Base-by-base conservation (phyloP, 2,888 invertebrate species). In the Oxyscelio sp. region DNA sequence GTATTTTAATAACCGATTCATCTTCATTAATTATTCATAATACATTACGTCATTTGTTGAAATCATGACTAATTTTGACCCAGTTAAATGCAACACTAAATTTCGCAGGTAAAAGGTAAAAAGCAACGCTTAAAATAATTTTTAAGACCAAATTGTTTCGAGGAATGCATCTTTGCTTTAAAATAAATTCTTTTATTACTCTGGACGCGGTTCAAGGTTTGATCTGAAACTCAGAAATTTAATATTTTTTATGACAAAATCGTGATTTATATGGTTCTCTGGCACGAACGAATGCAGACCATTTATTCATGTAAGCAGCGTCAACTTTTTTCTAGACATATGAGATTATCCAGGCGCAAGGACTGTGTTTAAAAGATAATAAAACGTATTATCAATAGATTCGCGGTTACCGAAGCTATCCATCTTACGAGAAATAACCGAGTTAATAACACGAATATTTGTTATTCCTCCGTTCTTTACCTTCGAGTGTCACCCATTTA, bases 391-490 rank as follows among this genome's bases (percentile, higher is more conserved):
- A 82, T 75, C 75, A 82, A 71, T 75, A 58, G 63, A 63, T 70
- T 63, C 43, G 22, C 31, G 40, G 24, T 56, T 38, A 34, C 17
- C 17, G 45, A 56, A 58, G 43, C 68, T 21, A 63, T 82, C 17
- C 70, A 43, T 82, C 75, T 82, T 75, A 45, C 27, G 48, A 50
- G 45, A 27, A 40, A 71, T 70, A 82, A 70, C 70, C 31, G 66
- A 66, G 63, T 75, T 71, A 75, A 75, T 82, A 75, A 82, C 71
- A 65, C 71, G 71, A 70, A 52, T 77, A 71, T 77, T 82, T 77
- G 68, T 75, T 75, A 58, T 70, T 50, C 58, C 17, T 24, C 31
- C 40, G 24, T 58, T 77, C 63, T 74, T 73, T 59, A 45, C 56
- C 61, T 81, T 63, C 68, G 61, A 61, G 19, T 81, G 75, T 81